These are phyloP conservation scores for Trichonephila clavata DNA, from an alignment of 1,140 invertebrate species.

Conservation along the genomic window DNA sequence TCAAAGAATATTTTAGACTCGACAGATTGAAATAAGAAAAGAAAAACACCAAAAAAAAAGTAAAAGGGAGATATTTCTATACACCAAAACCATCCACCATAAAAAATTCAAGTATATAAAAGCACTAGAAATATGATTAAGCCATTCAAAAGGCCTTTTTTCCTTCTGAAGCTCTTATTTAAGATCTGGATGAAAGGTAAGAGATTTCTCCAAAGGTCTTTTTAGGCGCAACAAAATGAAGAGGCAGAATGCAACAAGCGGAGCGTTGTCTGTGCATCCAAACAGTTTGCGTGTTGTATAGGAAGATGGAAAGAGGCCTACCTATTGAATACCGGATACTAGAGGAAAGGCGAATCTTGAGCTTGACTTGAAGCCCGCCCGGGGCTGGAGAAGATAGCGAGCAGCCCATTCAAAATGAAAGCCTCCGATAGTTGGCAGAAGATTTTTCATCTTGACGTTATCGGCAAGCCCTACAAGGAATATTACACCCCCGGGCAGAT, in stretches of 20 bases:
- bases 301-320: background rate
- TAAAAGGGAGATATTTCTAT: too few species aligned
- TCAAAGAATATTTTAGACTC: too few species aligned
- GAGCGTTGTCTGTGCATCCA: background rate
- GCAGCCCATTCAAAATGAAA: constrained; percentile 42
- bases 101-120: background rate
- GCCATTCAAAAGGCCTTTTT: background rate
- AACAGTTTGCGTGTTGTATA: constrained; percentile 13
- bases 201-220: background rate
- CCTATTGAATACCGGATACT: constrained; percentile 50
- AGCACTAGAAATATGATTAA: background rate
- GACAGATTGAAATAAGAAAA: too few species aligned
- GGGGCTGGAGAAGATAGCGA: constrained; percentile 12
- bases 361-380: constrained; percentile 3
- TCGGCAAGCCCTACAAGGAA: constrained; percentile 48
- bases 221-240: background rate
- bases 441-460: constrained; percentile 74
- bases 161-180: background rate
- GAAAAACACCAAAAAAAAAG: too few species aligned
- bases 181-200: background rate
- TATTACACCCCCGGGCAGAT: constrained; percentile 49
- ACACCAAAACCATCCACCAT: too few species aligned
- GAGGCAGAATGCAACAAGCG: constrained; percentile 41
- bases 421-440: constrained; percentile 18
- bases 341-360: constrained; percentile 54